Conservation (phyloP, 2,113 vertebrate species). For the Theristicus caerulescens region DNA sequence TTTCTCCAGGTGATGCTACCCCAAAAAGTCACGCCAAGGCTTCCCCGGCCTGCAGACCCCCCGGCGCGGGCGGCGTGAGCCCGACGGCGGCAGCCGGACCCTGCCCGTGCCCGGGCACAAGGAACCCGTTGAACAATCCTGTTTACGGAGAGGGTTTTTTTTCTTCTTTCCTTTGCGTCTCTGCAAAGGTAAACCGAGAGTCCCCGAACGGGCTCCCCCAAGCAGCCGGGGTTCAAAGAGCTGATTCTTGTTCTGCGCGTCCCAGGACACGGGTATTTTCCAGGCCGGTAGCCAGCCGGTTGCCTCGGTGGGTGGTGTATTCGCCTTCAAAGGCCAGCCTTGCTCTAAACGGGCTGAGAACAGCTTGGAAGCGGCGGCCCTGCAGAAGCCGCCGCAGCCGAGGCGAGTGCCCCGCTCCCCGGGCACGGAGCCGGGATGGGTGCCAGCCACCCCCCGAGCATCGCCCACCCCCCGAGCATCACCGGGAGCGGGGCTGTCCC, state of each 20-base stretch:
- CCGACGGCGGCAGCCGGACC: accelerated
- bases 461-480: background rate
- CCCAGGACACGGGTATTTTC: slow-evolving; percentile 40
- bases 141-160: background rate
- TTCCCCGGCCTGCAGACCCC: accelerated
- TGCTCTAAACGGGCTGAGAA: background rate
- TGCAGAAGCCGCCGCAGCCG: background rate
- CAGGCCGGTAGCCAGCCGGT: slow-evolving; percentile 35
- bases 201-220: background rate
- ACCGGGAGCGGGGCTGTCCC: background rate
- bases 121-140: slow-evolving; percentile 5
- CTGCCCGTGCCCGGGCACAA: background rate
- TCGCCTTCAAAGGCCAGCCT: background rate
- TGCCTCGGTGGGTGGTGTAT: slow-evolving; percentile 18
- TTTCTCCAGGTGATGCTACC: background rate
- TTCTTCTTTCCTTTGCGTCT: background rate
- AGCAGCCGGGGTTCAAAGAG: slow-evolving; percentile 2
- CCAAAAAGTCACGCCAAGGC: accelerated
- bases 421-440: background rate
- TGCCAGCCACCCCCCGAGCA: background rate
- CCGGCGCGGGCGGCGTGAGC: accelerated
- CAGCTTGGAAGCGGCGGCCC: background rate
- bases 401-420: background rate
- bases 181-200: background rate
- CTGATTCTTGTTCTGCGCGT: background rate